Evolutionary conservation across 2,888 invertebrate species (phyloP), one percentile per base, ranked within the genome.

Genomic region (Sepioteuthis lessoniana): DNA sequence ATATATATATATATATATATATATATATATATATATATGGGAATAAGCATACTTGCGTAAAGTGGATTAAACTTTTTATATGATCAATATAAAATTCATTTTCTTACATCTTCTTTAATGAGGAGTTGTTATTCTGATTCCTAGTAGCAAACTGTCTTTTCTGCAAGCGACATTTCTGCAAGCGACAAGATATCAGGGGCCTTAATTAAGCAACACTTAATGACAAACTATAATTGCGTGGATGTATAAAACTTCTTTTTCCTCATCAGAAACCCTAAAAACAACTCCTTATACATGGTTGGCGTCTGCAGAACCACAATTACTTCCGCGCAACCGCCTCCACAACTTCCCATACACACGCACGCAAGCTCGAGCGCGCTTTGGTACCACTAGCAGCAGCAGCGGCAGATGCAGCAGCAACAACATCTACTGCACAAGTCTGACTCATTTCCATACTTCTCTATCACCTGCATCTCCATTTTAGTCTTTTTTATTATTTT

Each of bases 311-410:
- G 76, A 35, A n/a, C n/a, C 76, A 35, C 16, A 16, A 16, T 76
- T n/a, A 76, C n/a, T 31, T 76, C 31, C 13, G 76, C 76, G 25
- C 76, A 35, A n/a, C 55, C n/a, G 35, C 76, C n/a, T n/a, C 76
- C n/a, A 76, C 76, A 1, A 76, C n/a, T 19, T 13, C n/a, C 21
- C 13, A n/a, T 13, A n/a, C 76, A 35, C n/a, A n/a, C n/a, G 35
- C 76, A 76, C 76, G 76, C 76, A 76, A 76, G n/a, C 76, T 35
- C 76, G n/a, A 76, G 76, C 76, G 76, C 76, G 76, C 76, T n/a
- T 76, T 19, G 76, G 76, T 76, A 76, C 76, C n/a, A 35, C n/a
- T n/a, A n/a, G 76, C n/a, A 76, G 76, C 76, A 76, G 76, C 76
- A 76, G 76, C n/a, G 35, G 76, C 76, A 76, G 76, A 76, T 76